Evolutionary conservation across 2,797 vertebrate genomes (phyloP), one percentile per base, ranked within the genome.

Genomic region (Streptopelia turtur): DNA sequence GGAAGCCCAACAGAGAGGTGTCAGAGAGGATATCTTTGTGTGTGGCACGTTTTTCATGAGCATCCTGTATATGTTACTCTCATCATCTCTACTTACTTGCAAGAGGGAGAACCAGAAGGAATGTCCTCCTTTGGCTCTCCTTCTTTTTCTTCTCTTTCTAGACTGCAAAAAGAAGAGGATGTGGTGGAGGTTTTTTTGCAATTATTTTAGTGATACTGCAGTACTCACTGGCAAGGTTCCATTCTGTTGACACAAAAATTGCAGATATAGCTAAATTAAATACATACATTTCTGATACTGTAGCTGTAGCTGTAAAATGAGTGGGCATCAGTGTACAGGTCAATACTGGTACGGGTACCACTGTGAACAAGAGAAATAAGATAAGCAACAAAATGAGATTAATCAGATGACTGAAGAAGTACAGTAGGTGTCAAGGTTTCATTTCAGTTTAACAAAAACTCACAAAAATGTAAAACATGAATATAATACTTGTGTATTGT

Each of bases 1-100:
- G 22, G 11, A 80, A 50, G 10, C 9, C 9, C 1, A 1, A 21
- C 8, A 53, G 16, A 35, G 14, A 4, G 2, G 3, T 69, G 4
- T 69, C 15, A 64, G 23, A 45, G 57, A 43, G 28, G 14, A 6
- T 63, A 45, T 16, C 21, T 16, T 83, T 10, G 15, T 35, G 10
- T 41, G 12, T 30, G 14, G 47, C n/a, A 65, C 6, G 6, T 14
- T 68, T 18, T 7, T 31, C 14, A 16, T n/a, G 24, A 64, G 52
- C 11, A 69, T 22, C n/a, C n/a, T 50, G 8, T 23, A 33, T 45
- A 18, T 1, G 1, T 16, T 27, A 37, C 5, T 41, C 39, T 28
- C 61, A 17, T 4, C 17, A 6, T 47, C 10, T 37, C 49, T 43
- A 50, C 11, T 68, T 56, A 39, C 23, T 15, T 57, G 22, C 11